Percentiles rank a stretch among this genome's conserved stretches.
Conservation (phyloP, 2,113 vertebrate species). For the Ailurus styani region DNA sequence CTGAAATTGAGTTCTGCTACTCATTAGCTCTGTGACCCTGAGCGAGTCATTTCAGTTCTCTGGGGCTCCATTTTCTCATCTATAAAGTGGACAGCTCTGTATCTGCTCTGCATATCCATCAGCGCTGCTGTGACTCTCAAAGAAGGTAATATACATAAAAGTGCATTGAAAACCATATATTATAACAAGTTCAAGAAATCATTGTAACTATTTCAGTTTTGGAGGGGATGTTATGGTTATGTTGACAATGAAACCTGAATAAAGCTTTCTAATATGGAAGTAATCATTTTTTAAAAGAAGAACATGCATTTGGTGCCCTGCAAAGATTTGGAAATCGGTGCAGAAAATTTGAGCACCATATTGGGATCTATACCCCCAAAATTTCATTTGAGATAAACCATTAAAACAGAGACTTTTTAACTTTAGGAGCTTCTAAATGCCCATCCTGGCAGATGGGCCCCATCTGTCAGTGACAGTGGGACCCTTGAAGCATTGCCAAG, state of each 20-base stretch:
- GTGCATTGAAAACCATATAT: neutral
- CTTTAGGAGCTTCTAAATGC: constrained; percentile 11
- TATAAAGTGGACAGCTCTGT: neutral
- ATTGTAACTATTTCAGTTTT: neutral
- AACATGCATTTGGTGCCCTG: neutral
- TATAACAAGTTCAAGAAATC: neutral
- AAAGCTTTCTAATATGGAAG: constrained; percentile 11
- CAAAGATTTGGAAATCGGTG: neutral
- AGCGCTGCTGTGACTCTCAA: neutral
- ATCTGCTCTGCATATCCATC: neutral
- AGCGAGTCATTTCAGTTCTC: neutral
- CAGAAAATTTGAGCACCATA: neutral
- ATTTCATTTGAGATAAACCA: constrained; percentile 33
- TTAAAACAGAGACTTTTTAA: neutral
- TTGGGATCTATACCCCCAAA: neutral
- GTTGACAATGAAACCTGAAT: neutral
- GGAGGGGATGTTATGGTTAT: neutral
- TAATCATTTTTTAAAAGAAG: neutral
- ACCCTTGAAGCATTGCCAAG: constrained; percentile 34
- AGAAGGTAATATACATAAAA: neutral
- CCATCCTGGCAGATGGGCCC: constrained; percentile 30
- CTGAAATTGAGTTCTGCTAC: neutral
- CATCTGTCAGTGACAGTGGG: constrained; percentile 43
- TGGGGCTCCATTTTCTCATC: neutral
- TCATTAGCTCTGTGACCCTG: neutral